Conservation (phyloP, 2,797 vertebrate species). For the Harpagifer antarcticus region DNA sequence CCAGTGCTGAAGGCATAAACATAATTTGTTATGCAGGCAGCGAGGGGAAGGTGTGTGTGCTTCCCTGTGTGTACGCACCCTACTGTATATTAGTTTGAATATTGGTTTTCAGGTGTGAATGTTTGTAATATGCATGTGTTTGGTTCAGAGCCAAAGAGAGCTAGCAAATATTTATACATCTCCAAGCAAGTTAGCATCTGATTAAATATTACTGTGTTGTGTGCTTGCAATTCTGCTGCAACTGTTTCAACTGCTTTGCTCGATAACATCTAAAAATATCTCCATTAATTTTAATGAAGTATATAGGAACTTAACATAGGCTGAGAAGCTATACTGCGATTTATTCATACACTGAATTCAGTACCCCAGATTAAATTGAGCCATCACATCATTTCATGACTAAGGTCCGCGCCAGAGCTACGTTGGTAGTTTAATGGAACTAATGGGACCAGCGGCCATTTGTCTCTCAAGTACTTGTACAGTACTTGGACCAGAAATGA, state of each 20-base stretch:
- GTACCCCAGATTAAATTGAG: conserved; percentile 20
- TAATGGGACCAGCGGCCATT: conserved; percentile 51
- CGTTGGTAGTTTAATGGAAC: conserved; percentile 41
- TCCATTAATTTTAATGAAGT: background rate
- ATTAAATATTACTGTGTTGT: conserved; percentile 41
- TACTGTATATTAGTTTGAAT: conserved; percentile 23
- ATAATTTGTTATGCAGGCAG: conserved; percentile 68
- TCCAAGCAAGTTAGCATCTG: conserved; percentile 34
- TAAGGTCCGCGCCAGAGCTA: conserved; percentile 27
- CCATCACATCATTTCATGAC: conserved; percentile 26
- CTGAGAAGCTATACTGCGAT: background rate
- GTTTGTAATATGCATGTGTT: conserved; percentile 22
- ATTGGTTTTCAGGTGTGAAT: conserved; percentile 48
- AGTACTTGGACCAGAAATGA: conserved; percentile 56
- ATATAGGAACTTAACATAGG: background rate
- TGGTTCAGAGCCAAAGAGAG: conserved; percentile 27
- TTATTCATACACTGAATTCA: conserved; percentile 7
- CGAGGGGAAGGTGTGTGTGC: conserved; percentile 24
- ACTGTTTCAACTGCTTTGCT: background rate
- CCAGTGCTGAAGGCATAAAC: conserved; percentile 70
- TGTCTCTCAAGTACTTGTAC: conserved; percentile 42
- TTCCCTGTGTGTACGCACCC: conserved; percentile 4
- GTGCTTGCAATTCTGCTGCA: conserved; percentile 7
- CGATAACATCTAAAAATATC: background rate
- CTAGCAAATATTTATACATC: conserved; percentile 40